A percentile compares a stretch with the other conserved stretches of the same genome.
These are phyloP conservation scores for Parus major DNA, from an alignment of 2,113 vertebrate genomes.

Conservation along the genomic window DNA sequence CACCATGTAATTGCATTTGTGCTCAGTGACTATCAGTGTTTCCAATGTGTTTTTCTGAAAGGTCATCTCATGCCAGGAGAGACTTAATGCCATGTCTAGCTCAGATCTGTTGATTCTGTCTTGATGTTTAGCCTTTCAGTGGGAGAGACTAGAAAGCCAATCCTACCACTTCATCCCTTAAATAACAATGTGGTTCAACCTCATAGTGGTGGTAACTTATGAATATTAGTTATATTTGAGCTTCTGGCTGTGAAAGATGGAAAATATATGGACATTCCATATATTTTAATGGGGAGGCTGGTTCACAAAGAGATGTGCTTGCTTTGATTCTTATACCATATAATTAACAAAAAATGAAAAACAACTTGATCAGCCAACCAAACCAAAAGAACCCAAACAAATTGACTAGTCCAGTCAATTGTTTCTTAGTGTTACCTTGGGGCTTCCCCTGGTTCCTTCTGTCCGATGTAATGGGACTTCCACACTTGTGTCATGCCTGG, in stretches of 20 bases:
- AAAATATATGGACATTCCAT: not conserved
- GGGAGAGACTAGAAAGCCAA: not conserved
- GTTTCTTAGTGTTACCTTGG: not conserved
- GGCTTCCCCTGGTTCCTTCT: not conserved
- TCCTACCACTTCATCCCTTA: not conserved
- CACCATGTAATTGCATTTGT: conserved; percentile 62
- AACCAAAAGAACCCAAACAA: not conserved
- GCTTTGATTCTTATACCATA: not conserved
- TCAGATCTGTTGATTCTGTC: not conserved
- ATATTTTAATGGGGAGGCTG: not conserved
- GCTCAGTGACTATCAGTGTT: conserved; percentile 50
- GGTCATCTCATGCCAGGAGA: conserved; percentile 50
- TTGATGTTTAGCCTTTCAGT: not conserved
- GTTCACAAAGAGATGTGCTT: not conserved
- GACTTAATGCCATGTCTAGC: not conserved
- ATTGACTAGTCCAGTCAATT: accelerated
- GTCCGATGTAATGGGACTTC: not conserved
- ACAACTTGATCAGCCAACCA: not conserved
- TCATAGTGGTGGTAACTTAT: not conserved
- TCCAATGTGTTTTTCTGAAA: conserved; percentile 1
- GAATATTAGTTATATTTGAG: not conserved
- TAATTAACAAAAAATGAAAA: not conserved
- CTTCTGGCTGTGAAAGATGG: not conserved
- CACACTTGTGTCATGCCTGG: not conserved
- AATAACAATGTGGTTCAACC: not conserved